A percentile compares a stretch with the other conserved stretches of the same genome.
phyloP scores from a whole-genome alignment of 2,888 invertebrate genomes.

The Drosophila subquinaria region DNA sequence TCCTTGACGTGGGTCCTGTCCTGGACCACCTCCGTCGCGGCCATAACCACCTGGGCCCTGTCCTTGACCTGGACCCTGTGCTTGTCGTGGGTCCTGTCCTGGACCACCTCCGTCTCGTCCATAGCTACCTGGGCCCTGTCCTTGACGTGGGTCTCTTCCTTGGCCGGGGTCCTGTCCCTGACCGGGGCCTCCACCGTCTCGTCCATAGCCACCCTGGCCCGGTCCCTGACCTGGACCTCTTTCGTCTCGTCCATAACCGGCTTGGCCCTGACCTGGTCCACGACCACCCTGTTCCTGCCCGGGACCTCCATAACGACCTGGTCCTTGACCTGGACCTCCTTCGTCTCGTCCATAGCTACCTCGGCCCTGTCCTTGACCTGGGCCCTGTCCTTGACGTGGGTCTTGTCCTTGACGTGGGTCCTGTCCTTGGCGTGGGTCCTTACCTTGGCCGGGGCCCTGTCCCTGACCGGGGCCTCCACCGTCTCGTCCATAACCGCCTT shows the following conservation, averaged over 20 bases:
- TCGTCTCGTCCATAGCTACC: constrained; percentile 2
- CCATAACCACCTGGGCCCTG: neutral
- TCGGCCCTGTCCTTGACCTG: neutral
- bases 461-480: neutral
- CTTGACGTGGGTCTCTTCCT: neutral
- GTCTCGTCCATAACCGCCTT: neutral
- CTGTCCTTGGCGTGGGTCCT: too few relatives aligned
- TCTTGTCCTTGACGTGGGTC: neutral
- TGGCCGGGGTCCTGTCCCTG: neutral
- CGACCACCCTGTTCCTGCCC: neutral
- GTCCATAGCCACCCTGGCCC: neutral
- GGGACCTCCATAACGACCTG: neutral
- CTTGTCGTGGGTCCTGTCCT: neutral
- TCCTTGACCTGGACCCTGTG: neutral
- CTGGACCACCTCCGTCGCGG: too few relatives aligned
- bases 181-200: too few relatives aligned
- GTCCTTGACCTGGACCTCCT: neutral
- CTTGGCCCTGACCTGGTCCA: constrained; percentile 1
- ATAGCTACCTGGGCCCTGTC: too few relatives aligned
- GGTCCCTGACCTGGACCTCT: neutral
- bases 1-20: neutral
- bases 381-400: neutral
- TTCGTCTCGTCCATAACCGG: too few relatives aligned
- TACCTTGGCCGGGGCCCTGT: too few relatives aligned
- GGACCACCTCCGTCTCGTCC: neutral